Evolutionary conservation across 2,797 vertebrate genomes (phyloP), one percentile per base, ranked within the genome.

Genomic region (Leontopithecus rosalia): DNA sequence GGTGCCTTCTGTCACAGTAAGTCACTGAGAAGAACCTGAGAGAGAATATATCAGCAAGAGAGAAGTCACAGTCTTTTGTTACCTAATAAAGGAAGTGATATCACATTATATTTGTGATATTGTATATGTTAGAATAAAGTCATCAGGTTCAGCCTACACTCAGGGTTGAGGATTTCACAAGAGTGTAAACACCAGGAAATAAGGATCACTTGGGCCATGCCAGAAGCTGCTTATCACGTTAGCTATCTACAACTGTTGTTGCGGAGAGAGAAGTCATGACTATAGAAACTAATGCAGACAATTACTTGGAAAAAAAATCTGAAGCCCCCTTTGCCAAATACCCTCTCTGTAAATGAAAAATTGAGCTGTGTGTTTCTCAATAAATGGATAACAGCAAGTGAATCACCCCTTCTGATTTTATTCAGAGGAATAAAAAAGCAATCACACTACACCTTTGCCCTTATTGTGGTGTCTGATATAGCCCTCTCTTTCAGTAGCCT

Each of bases 351-450:
- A 92, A 92, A 80, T 57, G 48, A 88, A 94, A 75, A 73, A 22
- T 41, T n/a, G 43, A 83, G 30, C 39, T 82, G 12, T 80, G 92
- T 86, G 10, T 33, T 95, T 95, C 90, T 96, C 52, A 85, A 48
- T 57, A 55, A 76, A 30, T 86, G 48, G 85, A 89, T 85, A 75
- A 24, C 55, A 1, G 3, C 22, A 39, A 94, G 22, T 83, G 93
- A 97, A 85, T 97, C 81, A 95, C 72, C 48, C 12, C 24, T 70
- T 55, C 48, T 80, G 61, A 96, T 96, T 96, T 97, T 93, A 97
- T 93, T 96, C 96, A 92, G 96, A 94, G 70, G 39, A 94, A 81
- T 87, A 75, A n/a, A 84, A 96, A 96, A 52, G 14, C 26, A 77
- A 36, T 24, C 70, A 80, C 95, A 75, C 2, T 4, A 24, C 0